These are phyloP conservation scores for Toxostoma redivivum DNA, from an alignment of 2,113 vertebrate species.

Conservation along the genomic window DNA sequence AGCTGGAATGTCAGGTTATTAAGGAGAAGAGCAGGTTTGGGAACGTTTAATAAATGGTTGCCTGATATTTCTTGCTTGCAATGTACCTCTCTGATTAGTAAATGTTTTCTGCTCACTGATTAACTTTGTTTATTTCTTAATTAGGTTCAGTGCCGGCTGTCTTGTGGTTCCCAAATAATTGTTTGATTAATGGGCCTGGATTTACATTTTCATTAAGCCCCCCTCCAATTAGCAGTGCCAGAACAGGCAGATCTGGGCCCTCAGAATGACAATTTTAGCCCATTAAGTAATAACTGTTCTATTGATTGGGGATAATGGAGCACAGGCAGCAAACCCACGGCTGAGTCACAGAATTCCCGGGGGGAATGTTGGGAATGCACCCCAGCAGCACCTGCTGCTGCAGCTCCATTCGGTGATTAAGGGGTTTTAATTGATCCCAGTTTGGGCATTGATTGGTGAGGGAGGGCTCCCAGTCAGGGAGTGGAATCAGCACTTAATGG, in stretches of 20 bases:
- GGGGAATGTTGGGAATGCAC: not conserved
- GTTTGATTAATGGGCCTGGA: constrained; percentile 71
- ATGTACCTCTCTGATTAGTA: constrained; percentile 46
- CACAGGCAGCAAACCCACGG: constrained; percentile 4
- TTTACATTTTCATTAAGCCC: constrained; percentile 72
- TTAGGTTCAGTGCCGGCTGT: constrained; percentile 63
- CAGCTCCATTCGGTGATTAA: rapidly evolving
- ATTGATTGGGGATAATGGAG: constrained; percentile 71
- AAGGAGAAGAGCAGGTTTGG: not conserved
- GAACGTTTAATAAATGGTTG: constrained; percentile 44
- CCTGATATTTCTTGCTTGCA: constrained; percentile 38
- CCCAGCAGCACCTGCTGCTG: not conserved
- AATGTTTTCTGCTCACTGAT: constrained; percentile 66
- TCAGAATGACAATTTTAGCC: constrained; percentile 45
- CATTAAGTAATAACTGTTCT: constrained; percentile 65
- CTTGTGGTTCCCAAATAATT: constrained; percentile 66
- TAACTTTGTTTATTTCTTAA: constrained; percentile 78
- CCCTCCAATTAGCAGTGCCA: constrained; percentile 56
- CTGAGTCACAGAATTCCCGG: not conserved
- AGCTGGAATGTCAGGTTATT: not conserved
- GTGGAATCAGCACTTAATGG: not conserved
- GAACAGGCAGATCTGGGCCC: constrained; percentile 27
- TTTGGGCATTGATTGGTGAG: not conserved
- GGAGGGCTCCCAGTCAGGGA: not conserved
- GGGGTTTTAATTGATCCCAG: not conserved